These are phyloP conservation scores for Gallinago stenura DNA, from an alignment of 2,797 vertebrate species.

Conservation along the genomic window DNA sequence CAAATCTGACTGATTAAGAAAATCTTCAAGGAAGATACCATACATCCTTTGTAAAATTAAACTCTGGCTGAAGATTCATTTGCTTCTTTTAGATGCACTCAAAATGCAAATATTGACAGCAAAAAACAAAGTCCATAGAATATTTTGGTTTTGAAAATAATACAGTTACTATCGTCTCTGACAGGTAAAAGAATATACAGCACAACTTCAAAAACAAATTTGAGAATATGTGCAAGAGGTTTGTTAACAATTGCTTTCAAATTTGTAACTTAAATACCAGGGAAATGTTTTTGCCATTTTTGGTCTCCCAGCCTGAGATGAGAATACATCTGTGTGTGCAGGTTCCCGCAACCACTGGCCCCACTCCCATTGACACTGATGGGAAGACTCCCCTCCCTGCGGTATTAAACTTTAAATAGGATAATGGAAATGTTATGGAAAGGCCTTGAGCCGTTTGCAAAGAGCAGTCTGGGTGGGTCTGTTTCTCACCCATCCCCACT, in stretches of 20 bases:
- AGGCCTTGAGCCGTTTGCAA: background rate
- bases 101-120: slow-evolving; percentile 5
- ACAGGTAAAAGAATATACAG: background rate
- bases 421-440: slow-evolving; percentile 35
- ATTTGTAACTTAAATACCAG: background rate
- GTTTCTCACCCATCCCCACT: slow-evolving; percentile 65
- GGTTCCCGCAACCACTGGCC: slow-evolving; percentile 2
- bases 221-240: background rate
- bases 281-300: background rate
- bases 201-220: background rate
- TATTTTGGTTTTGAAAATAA: background rate
- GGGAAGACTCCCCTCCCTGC: background rate
- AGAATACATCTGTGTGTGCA: background rate
- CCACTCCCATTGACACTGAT: background rate
- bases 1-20: slow-evolving; percentile 72
- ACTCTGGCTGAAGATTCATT: slow-evolving; percentile 36
- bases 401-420: slow-evolving; percentile 53
- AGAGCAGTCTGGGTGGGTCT: slow-evolving; percentile 19
- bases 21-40: slow-evolving; percentile 67
- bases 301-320: background rate
- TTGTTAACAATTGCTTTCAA: background rate
- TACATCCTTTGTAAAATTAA: slow-evolving; percentile 75
- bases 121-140: background rate
- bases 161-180: background rate
- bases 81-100: background rate